Evolutionary conservation across 2,797 vertebrate species (phyloP).

Genomic region (Melanotaenia nigrans): DNA sequence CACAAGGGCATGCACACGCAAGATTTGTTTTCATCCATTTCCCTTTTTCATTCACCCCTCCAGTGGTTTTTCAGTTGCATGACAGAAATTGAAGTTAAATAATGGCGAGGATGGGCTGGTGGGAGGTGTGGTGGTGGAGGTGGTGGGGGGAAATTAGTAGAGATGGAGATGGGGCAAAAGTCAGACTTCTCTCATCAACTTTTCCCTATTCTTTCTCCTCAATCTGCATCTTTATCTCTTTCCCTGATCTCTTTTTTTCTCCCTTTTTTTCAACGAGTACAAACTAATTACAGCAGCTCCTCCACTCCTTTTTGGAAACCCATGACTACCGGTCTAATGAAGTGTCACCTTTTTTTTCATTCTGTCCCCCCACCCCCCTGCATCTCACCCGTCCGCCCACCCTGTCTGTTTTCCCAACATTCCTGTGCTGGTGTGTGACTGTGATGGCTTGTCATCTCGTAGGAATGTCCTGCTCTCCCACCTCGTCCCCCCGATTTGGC

Average conservation of each 20-base stretch:
- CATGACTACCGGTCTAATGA: conserved; percentile 91
- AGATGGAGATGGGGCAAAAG: conserved; percentile 82
- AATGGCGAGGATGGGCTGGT: conserved; percentile 75
- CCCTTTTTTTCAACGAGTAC: conserved; percentile 82
- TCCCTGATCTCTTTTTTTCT: conserved; percentile 11
- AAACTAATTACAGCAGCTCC: conserved; percentile 92
- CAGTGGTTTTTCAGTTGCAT: conserved; percentile 99
- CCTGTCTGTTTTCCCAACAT: conserved; percentile 80
- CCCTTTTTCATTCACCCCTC: conserved; percentile 85
- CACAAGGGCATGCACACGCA: conserved; percentile 35
- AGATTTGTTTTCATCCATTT: conserved; percentile 70
- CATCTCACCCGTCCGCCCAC: conserved; percentile 63
- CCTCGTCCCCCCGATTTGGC: conserved; percentile 81
- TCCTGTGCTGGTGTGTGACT: conserved; percentile 85
- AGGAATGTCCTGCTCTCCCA: conserved; percentile 87
- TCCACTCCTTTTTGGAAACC: conserved; percentile 85
- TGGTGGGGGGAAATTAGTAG: conserved; percentile 65
- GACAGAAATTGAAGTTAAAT: conserved; percentile 96
- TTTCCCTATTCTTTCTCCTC: conserved; percentile 27
- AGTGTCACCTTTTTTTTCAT: conserved; percentile 84
- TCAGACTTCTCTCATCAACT: conserved; percentile 77
- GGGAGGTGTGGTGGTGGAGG: conserved; percentile 26
- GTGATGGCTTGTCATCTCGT: conserved; percentile 85
- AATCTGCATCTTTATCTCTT: conserved; percentile 39
- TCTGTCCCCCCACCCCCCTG: conserved; percentile 49